Percentiles rank a stretch among this genome's conserved stretches.
Evolutionary conservation across 1,140 invertebrate genomes (phyloP).

Genomic region (Drosophila sulfurigaster): DNA sequence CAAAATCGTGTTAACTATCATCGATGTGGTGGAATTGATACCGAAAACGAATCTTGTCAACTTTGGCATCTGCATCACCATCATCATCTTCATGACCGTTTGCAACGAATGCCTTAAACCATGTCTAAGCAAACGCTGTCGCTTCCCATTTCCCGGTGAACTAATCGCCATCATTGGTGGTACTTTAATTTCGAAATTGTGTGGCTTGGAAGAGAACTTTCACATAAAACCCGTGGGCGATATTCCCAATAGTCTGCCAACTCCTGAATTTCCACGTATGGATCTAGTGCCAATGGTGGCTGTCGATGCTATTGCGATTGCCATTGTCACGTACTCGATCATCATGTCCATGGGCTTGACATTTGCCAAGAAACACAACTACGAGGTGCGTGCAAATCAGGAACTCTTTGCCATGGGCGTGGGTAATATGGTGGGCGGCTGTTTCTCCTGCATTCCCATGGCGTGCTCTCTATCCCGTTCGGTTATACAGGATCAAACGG

Average conservation of each 20-base stretch:
- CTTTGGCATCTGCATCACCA: slow-evolving; percentile 89
- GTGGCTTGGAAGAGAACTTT: slow-evolving; percentile 68
- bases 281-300: slow-evolving; percentile 85
- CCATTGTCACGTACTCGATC: slow-evolving; percentile 95
- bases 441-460: slow-evolving; percentile 94
- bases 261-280: slow-evolving; percentile 85
- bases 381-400: slow-evolving; percentile 95
- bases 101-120: slow-evolving; percentile 95
- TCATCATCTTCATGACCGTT: slow-evolving; percentile 89
- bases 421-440: slow-evolving; percentile 92
- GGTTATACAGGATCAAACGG: slow-evolving; percentile 91
- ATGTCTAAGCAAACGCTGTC: slow-evolving; percentile 89
- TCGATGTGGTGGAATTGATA: slow-evolving; percentile 88
- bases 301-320: slow-evolving; percentile 88
- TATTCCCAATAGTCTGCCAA: slow-evolving; percentile 90
- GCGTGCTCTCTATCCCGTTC: slow-evolving; percentile 93
- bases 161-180: slow-evolving; percentile 92
- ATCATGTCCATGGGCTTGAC: slow-evolving; percentile 97
- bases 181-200: slow-evolving; percentile 89
- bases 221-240: slow-evolving; percentile 87
- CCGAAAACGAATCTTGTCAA: slow-evolving; percentile 88
- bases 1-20: slow-evolving; percentile 89
- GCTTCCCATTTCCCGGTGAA: slow-evolving; percentile 94
- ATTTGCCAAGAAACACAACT: slow-evolving; percentile 94
- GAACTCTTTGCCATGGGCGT: slow-evolving; percentile 92